A percentile compares a stretch with the other conserved stretches of the same genome.
These are phyloP conservation scores for Telmatherina bonti DNA, from an alignment of 2,797 vertebrate genomes.

Conservation along the genomic window DNA sequence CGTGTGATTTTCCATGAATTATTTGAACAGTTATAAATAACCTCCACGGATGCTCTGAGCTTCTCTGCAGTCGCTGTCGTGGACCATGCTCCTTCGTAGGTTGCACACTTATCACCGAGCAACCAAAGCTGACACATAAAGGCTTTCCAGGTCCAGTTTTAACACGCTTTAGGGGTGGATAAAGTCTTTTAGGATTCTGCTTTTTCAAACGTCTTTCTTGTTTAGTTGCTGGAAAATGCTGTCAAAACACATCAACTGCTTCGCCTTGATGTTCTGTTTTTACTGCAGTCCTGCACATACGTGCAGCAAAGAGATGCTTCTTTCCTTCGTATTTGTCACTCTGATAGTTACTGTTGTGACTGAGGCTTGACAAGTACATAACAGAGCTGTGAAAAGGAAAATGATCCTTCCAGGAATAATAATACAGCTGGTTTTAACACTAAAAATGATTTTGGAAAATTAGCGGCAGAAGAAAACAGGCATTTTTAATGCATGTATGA, in stretches of 20 bases:
- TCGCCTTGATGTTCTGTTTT: conserved; percentile 22
- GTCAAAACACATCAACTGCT: conserved; percentile 34
- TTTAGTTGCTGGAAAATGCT: conserved; percentile 29
- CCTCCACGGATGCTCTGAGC: not conserved
- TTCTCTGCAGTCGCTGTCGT: conserved; percentile 7
- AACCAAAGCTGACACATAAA: conserved; percentile 16
- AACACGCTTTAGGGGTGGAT: conserved; percentile 29
- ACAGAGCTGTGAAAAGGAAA: conserved; percentile 20
- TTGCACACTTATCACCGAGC: conserved; percentile 30
- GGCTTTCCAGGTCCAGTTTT: conserved; percentile 24
- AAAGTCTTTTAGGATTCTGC: conserved; percentile 16
- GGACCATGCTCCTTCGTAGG: conserved; percentile 8
- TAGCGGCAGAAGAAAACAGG: conserved; percentile 11
- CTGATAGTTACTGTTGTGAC: conserved; percentile 41
- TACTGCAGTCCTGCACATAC: not conserved
- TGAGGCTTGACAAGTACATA: conserved; percentile 27
- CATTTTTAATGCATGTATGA: conserved; percentile 13
- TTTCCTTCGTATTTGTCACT: conserved; percentile 30
- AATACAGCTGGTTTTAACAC: conserved; percentile 10
- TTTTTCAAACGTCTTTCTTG: conserved; percentile 27
- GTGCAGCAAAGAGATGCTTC: conserved; percentile 11
- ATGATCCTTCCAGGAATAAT: conserved; percentile 10
- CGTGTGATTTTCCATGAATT: conserved; percentile 16
- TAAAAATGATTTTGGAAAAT: conserved; percentile 40
- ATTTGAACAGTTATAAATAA: conserved; percentile 16